These are phyloP conservation scores for Salticus scenicus DNA, from an alignment of 2,888 invertebrate genomes.

Conservation along the genomic window DNA sequence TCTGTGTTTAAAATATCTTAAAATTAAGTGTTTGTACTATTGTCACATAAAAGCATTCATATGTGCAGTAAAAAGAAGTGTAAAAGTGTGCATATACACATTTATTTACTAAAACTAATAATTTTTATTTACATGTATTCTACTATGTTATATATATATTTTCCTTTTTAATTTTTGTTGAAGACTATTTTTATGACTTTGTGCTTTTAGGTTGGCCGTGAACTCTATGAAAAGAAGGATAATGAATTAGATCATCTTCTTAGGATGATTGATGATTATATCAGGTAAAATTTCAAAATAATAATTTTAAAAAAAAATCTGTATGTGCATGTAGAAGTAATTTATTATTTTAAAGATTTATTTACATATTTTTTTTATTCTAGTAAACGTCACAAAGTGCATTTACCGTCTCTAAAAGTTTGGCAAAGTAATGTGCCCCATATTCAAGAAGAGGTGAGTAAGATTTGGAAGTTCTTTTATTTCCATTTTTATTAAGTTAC, in stretches of 20 bases:
- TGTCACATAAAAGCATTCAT: no score
- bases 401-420: constrained; percentile 92
- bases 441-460: constrained; percentile 87
- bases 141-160: no score
- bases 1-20: no score
- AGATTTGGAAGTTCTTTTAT: not conserved
- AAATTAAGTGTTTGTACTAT: no score
- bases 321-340: no score
- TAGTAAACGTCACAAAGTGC: constrained; percentile 90
- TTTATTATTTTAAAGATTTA: not conserved
- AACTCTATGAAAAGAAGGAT: constrained; percentile 96
- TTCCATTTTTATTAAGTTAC: not conserved
- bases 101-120: no score
- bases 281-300: constrained; percentile 76
- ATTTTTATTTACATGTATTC: no score
- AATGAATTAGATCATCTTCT: constrained; percentile 92
- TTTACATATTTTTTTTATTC: constrained; percentile 43
- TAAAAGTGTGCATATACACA: no score
- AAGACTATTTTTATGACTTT: no score
- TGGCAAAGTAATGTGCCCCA: constrained; percentile 97
- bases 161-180: no score
- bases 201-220: constrained; percentile 84
- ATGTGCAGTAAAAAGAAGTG: no score
- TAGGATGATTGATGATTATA: constrained; percentile 91
- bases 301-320: not conserved